phyloP scores from a whole-genome alignment of 2,888 invertebrate genomes.

The Drosophila stalkeri region DNA sequence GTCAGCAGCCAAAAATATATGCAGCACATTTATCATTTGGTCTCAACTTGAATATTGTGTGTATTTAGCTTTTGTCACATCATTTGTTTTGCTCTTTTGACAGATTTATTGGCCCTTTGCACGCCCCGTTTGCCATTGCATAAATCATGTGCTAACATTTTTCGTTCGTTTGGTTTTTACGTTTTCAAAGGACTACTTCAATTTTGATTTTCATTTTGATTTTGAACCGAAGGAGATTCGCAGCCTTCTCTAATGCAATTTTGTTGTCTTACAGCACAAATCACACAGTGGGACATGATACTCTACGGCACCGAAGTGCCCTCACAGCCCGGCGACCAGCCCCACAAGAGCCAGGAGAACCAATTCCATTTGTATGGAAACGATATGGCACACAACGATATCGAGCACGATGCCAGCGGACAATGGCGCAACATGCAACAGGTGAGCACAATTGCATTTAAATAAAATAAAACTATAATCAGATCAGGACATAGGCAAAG shows the following conservation, averaged over 20 bases:
- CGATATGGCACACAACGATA: constrained; percentile 87
- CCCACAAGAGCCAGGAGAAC: constrained; percentile 69
- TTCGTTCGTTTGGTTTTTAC: constrained; percentile 38
- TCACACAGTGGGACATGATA: constrained; percentile 92
- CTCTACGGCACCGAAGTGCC: constrained; percentile 92
- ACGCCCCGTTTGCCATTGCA: constrained; percentile 48
- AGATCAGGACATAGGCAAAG: neutral
- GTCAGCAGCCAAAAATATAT: constrained; percentile 36
- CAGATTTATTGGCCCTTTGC: constrained; percentile 66
- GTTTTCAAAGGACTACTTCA: constrained; percentile 5
- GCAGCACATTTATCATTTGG: constrained; percentile 63
- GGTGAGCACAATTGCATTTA: constrained; percentile 84
- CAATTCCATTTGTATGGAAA: constrained; percentile 83
- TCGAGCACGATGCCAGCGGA: constrained; percentile 87
- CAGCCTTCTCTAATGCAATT: constrained; percentile 29
- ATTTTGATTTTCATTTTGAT: constrained; percentile 7
- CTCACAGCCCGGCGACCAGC: constrained; percentile 86
- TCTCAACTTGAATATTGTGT: constrained; percentile 24
- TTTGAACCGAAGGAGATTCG: neutral
- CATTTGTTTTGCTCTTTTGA: constrained; percentile 57
- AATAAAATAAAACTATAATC: neutral
- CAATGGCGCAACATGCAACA: constrained; percentile 89
- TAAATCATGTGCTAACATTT: constrained; percentile 56
- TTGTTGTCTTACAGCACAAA: constrained; percentile 85
- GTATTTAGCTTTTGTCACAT: constrained; percentile 48